Percentiles rank a stretch among this genome's conserved stretches.
These are phyloP conservation scores for Rhinophrynus dorsalis DNA, from an alignment of 2,797 vertebrate species.

Conservation along the genomic window DNA sequence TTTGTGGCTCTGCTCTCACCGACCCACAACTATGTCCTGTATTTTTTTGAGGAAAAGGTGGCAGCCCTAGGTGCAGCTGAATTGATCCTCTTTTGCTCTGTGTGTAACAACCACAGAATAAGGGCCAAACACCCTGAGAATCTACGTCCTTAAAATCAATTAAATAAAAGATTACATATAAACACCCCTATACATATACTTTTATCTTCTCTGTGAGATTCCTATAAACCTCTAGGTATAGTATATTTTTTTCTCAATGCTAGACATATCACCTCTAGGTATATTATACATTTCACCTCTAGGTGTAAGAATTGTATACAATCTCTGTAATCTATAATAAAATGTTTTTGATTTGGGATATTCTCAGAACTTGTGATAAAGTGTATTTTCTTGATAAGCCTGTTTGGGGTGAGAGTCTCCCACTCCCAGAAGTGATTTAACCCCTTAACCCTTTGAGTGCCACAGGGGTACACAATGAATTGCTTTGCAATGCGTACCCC, in stretches of 20 bases:
- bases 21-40: too few species aligned
- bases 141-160: slow-evolving; percentile 4
- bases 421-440: too few species aligned
- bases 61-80: too few species aligned
- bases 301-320: slow-evolving; percentile 12
- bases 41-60: too few species aligned
- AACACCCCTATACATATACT: too few species aligned
- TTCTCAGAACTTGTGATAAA: slow-evolving; percentile 9
- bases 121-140: slow-evolving; percentile 19
- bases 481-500: too few species aligned
- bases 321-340: slow-evolving; percentile 36
- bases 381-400: not conserved
- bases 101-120: too few species aligned
- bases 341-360: slow-evolving; percentile 21
- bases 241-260: slow-evolving; percentile 15
- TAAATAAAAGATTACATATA: not conserved
- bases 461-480: too few species aligned
- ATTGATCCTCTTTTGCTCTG: not conserved
- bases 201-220: not conserved
- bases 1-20: too few species aligned
- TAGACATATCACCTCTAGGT: slow-evolving; percentile 22
- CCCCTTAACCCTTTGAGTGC: too few species aligned
- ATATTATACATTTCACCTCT: slow-evolving; percentile 6
- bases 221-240: slow-evolving; percentile 21
- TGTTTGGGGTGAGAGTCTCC: not conserved